These are phyloP conservation scores for Pseudopodoces humilis DNA, from an alignment of 2,113 vertebrate species.

Conservation along the genomic window DNA sequence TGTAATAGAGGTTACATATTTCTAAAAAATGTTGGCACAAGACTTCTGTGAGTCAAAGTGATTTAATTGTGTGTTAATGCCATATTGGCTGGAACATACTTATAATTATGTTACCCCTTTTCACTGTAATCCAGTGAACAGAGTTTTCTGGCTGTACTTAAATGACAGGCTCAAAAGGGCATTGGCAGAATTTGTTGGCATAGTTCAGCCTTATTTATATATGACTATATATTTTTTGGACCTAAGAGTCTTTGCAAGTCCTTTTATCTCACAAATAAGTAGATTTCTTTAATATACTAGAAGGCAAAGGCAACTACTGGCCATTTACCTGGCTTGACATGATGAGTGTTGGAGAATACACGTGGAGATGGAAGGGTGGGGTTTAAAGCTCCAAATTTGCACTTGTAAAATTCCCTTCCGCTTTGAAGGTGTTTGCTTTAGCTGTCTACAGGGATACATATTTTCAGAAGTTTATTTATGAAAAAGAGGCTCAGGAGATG, in stretches of 20 bases:
- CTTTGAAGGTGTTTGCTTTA: background rate
- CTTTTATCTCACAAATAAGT: background rate
- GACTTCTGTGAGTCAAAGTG: background rate
- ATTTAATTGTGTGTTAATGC: background rate
- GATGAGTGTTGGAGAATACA: background rate
- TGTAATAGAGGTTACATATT: background rate
- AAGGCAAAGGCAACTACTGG: background rate
- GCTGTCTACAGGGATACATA: background rate
- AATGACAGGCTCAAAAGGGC: background rate
- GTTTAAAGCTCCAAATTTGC: background rate
- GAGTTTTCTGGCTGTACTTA: background rate
- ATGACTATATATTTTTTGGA: background rate
- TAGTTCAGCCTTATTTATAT: background rate
- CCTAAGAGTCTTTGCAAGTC: background rate
- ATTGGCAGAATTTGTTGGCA: background rate
- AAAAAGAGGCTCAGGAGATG: constrained; percentile 4
- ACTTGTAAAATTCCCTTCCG: background rate
- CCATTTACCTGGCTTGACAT: background rate
- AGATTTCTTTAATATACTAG: background rate
- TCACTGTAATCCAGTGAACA: background rate
- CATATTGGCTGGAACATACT: background rate
- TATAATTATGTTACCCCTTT: background rate
- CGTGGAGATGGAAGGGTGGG: background rate
- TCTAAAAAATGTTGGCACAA: background rate
- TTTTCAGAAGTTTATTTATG: constrained; percentile 28